A percentile compares a stretch with the other conserved stretches of the same genome.
Conservation (phyloP, 1,140 invertebrate species). For the Lethrus apterus region DNA sequence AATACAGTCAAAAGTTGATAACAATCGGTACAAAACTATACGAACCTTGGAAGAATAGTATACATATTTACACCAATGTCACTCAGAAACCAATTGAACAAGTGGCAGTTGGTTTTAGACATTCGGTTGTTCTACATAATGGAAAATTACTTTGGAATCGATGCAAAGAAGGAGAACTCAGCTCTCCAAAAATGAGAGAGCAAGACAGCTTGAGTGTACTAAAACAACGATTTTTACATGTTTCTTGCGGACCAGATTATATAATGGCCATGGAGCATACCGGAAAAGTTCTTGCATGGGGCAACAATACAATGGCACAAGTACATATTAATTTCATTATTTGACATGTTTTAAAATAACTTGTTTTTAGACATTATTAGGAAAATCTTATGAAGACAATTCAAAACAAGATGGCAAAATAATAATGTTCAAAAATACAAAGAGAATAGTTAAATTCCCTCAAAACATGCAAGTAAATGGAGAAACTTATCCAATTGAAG, state of each 20-base stretch:
- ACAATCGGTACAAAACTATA: constrained; percentile 19
- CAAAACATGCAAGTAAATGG: constrained; percentile 28
- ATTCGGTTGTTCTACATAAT: constrained; percentile 31
- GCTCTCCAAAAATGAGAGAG: constrained; percentile 31
- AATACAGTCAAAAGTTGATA: constrained; percentile 28
- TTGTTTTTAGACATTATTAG: constrained; percentile 37
- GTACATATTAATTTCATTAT: constrained; percentile 28
- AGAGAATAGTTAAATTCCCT: constrained; percentile 45
- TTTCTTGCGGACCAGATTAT: constrained; percentile 62
- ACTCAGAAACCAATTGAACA: constrained; percentile 33
- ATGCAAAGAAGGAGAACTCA: constrained; percentile 35
- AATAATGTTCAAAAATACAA: constrained; percentile 45
- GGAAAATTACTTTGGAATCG: constrained; percentile 35
- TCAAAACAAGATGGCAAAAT: constrained; percentile 40
- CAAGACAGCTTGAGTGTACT: constrained; percentile 26
- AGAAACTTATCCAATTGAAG: constrained; percentile 36
- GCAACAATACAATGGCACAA: constrained; percentile 55
- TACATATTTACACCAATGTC: constrained; percentile 30
- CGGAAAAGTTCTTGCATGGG: constrained; percentile 54
- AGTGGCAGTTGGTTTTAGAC: constrained; percentile 33
- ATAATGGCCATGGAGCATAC: constrained; percentile 57
- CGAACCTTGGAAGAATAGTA: constrained; percentile 34
- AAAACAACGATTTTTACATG: constrained; percentile 38
- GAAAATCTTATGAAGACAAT: constrained; percentile 38
- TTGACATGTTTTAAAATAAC: too few species aligned